phyloP scores from a whole-genome alignment of 2,797 vertebrate genomes.

The Scleropages formosus region DNA sequence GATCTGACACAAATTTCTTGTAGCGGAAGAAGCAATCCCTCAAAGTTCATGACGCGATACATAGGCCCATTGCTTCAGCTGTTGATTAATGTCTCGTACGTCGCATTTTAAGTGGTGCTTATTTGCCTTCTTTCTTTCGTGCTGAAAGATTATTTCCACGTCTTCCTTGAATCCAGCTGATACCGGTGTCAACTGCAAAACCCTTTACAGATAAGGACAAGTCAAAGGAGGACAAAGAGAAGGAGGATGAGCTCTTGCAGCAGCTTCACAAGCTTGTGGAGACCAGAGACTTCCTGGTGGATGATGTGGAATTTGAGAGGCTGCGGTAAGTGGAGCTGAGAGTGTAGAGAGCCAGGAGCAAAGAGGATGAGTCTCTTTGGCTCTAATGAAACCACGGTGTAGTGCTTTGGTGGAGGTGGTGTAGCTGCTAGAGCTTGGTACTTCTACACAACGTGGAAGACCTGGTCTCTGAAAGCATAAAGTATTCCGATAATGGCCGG shows the following conservation, averaged over 20 bases:
- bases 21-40: too few relatives aligned
- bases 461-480: too few relatives aligned
- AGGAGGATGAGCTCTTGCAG: conserved; percentile 78
- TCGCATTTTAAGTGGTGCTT: too few relatives aligned
- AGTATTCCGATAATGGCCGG: conserved; percentile 18
- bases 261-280: conserved; percentile 89
- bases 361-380: background rate
- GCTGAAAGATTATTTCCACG: too few relatives aligned
- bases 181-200: background rate
- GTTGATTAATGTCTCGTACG: too few relatives aligned
- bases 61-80: too few relatives aligned
- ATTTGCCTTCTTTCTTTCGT: too few relatives aligned
- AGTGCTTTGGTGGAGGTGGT: background rate
- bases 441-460: too few relatives aligned
- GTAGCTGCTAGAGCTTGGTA: too few relatives aligned
- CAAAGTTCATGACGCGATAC: too few relatives aligned
- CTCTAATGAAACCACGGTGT: background rate
- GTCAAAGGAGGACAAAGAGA: conserved; percentile 68
- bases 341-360: background rate
- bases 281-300: conserved; percentile 85
- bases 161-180: background rate
- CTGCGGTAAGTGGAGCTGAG: conserved; percentile 69
- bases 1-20: too few relatives aligned
- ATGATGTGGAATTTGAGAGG: conserved; percentile 87
- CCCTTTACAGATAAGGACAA: conserved; percentile 73